Evolutionary conservation across 2,888 invertebrate genomes (phyloP), one percentile per base, ranked within the genome.

Genomic region (Calameuta idolon): DNA sequence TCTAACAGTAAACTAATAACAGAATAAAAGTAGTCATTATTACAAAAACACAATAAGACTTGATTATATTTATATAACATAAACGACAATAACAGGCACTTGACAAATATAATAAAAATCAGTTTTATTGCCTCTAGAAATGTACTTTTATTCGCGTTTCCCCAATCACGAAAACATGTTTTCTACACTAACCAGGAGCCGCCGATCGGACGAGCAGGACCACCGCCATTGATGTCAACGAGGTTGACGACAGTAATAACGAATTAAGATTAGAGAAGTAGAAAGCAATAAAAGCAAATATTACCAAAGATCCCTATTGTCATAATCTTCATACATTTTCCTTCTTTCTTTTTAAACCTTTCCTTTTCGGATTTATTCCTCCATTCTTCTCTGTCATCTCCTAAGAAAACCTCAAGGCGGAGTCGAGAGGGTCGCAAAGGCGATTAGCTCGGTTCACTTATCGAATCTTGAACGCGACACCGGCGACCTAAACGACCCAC

Each of bases 401-500:
- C 15, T 23, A 9, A 15, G 23, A 55, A 55, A 55, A 23, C 23
- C 9, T 55, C 9, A 23, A 55, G 23, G 23, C 55, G 55, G 23
- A 55, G 55, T 23, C 55, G 9, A 55, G 23, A 55, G 55, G 55
- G 55, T 55, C 55, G 55, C 23, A 23, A 55, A 55, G 40, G 75
- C 76, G 37, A 34, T 74, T 34, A 34, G 74, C 34, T 73, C 74
- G 35, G 76, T 76, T 79, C 79, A 77, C 79, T 80, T 81, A 81
- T 81, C 81, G 76, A 78, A 80, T 82, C 82, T 79, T 75, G 77
- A 23, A 55, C 35, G 73, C 75, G 77, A 78, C 79, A 86, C 79
- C 83, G 81, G 80, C 83, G 87, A 87, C 84, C 86, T 77, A 80
- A 69, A 5, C 80, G 84, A 87, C 85, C 87, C 82, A 82, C 81